phyloP scores from a whole-genome alignment of 2,113 vertebrate species.

The Steatornis caripensis region DNA sequence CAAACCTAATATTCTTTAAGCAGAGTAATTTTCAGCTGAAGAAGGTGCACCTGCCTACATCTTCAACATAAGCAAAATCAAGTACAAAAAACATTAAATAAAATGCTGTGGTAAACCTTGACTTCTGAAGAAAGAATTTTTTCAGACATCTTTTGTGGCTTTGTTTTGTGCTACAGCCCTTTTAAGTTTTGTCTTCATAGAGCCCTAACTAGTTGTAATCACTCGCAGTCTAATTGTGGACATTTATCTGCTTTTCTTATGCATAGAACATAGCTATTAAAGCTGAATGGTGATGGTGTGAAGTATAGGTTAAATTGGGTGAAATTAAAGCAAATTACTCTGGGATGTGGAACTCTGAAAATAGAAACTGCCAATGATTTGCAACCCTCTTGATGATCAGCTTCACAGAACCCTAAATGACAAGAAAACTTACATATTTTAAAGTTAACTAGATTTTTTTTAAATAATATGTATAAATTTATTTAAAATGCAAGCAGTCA shows the following conservation, averaged over 20 bases:
- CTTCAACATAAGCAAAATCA: conserved; percentile 80
- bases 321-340: conserved; percentile 98
- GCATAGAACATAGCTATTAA: conserved; percentile 89
- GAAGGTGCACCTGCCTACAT: conserved; percentile 85
- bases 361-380: conserved; percentile 88
- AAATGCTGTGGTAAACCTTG: conserved; percentile 56
- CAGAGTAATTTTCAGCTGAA: conserved; percentile 72
- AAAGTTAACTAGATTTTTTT: conserved; percentile 82
- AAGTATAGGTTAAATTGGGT: conserved; percentile 97
- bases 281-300: conserved; percentile 90
- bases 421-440: conserved; percentile 86
- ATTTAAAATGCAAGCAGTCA: conserved; percentile 76
- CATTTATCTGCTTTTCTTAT: conserved; percentile 90
- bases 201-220: conserved; percentile 86
- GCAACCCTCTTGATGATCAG: conserved; percentile 88
- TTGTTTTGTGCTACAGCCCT: conserved; percentile 84
- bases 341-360: conserved; percentile 87
- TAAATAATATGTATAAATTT: conserved; percentile 79
- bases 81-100: conserved; percentile 76
- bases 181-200: conserved; percentile 86
- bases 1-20: conserved; percentile 67
- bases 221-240: conserved; percentile 95
- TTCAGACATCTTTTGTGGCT: conserved; percentile 82
- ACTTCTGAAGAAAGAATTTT: conserved; percentile 78
- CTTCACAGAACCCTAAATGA: conserved; percentile 84